A percentile compares a stretch with the other conserved stretches of the same genome.
phyloP scores from a whole-genome alignment of 2,888 invertebrate genomes.

The Cartodere bifasciata region DNA sequence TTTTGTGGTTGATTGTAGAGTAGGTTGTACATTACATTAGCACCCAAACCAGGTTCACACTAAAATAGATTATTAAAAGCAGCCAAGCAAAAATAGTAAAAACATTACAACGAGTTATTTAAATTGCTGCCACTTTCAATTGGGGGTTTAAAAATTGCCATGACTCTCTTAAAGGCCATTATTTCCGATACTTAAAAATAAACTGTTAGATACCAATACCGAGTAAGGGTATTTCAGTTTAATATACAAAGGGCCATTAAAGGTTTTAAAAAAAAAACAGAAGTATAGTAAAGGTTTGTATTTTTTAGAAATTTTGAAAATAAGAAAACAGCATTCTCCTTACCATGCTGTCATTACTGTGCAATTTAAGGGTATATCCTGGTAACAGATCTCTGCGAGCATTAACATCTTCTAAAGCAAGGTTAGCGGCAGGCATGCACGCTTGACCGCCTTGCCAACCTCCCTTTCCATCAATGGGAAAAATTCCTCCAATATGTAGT shows the following conservation, averaged over 20 bases:
- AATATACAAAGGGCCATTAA: too few relatives aligned
- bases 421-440: constrained; percentile 92
- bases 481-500: constrained; percentile 93
- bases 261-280: too few relatives aligned
- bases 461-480: constrained; percentile 91
- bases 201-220: too few relatives aligned
- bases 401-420: constrained; percentile 96
- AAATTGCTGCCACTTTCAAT: too few relatives aligned
- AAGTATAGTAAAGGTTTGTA: too few relatives aligned
- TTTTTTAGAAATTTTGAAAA: too few relatives aligned
- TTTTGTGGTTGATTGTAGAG: constrained; percentile 93
- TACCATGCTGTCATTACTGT: constrained; percentile 96
- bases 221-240: too few relatives aligned
- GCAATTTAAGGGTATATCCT: constrained; percentile 79
- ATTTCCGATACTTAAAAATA: too few relatives aligned
- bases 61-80: constrained; percentile 37
- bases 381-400: constrained; percentile 74
- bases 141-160: too few relatives aligned
- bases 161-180: too few relatives aligned
- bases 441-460: constrained; percentile 99
- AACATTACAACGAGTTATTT: too few relatives aligned
- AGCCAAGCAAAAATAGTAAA: background rate
- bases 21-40: constrained; percentile 96
- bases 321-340: too few relatives aligned
- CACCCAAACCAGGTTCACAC: constrained; percentile 98